Base-by-base conservation (phyloP, 1,140 invertebrate genomes). In the Euwallacea similis region DNA sequence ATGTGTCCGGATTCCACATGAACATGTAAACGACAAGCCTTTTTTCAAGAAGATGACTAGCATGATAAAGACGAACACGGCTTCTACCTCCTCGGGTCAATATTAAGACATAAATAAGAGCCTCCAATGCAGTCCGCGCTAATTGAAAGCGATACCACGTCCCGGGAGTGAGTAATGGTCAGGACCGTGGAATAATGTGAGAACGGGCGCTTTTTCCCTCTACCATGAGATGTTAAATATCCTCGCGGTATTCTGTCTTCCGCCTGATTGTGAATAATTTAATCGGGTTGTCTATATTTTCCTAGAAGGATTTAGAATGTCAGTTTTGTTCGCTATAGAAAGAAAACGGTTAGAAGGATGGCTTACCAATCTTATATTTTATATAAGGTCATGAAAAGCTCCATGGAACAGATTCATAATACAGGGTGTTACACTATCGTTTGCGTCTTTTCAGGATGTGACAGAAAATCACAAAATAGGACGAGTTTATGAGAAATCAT, bases 21-120 rank as follows among this genome's bases (percentile, higher is more conserved):
- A 41, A 44, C 43, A 63, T 46, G 60, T 63, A 63, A 63, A 47
- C 42, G 44, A 60, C 61, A 44, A 55, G 53, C n/a, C 50, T 65
- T 65, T 65, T 65, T 65, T 53, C 63, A 33, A n/a, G 21, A 8
- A 41, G 63, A 65, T 65, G 63, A 65, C 46, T 54, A 65, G 63
- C 53, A 65, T 42, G 63, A 65, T 65, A 65, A 65, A 55, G 21
- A 53, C 15, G 53, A 65, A 65, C 63, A 65, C 50, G 63, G 63
- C 63, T 65, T 42, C 63, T 55, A 54, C 63, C 46, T 65, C 63
- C 50, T 65, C 63, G 53, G 46, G 50, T 65, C 63, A 54, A 65
- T 65, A 65, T 65, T 65, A 65, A 65, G 63, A 65, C 63, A 65
- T 65, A 65, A 65, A 65, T 65, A 65, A 65, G 63, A 54, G 46